Percentiles rank a stretch among this genome's conserved stretches.
These are phyloP conservation scores for Drosophila testacea DNA, from an alignment of 2,888 invertebrate species.

Conservation along the genomic window DNA sequence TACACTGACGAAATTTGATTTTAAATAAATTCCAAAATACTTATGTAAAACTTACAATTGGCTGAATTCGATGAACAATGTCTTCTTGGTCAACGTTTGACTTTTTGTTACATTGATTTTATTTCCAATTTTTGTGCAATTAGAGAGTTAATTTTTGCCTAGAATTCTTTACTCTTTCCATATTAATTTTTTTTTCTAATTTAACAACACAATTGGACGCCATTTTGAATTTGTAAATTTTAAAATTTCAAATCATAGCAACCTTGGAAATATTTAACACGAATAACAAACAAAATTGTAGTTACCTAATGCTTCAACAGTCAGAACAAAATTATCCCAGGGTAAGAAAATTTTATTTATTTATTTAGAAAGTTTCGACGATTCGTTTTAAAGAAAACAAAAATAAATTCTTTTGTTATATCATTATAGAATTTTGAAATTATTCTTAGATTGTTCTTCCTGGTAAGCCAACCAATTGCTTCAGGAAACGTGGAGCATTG, in stretches of 20 bases:
- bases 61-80: no score
- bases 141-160: no score
- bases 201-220: no score
- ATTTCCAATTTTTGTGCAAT: no score
- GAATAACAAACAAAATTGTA: conserved; percentile 11
- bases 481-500: background rate
- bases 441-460: conserved; percentile 2
- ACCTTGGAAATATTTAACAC: conserved; percentile 8
- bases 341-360: conserved; percentile 37
- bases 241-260: conserved; percentile 26
- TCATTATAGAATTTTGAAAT: conserved; percentile 1
- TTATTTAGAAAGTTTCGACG: conserved; percentile 12
- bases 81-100: no score
- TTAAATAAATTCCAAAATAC: background rate
- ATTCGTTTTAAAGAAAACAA: background rate
- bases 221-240: background rate
- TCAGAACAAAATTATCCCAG: conserved; percentile 50
- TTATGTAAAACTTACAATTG: no score
- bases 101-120: no score
- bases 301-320: conserved; percentile 31
- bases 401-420: conserved; percentile 23
- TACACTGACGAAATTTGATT: background rate
- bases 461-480: conserved; percentile 10
- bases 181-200: no score
- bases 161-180: no score